These are phyloP conservation scores for Kryptolebias marmoratus DNA, from an alignment of 2,113 vertebrate genomes.

Conservation along the genomic window DNA sequence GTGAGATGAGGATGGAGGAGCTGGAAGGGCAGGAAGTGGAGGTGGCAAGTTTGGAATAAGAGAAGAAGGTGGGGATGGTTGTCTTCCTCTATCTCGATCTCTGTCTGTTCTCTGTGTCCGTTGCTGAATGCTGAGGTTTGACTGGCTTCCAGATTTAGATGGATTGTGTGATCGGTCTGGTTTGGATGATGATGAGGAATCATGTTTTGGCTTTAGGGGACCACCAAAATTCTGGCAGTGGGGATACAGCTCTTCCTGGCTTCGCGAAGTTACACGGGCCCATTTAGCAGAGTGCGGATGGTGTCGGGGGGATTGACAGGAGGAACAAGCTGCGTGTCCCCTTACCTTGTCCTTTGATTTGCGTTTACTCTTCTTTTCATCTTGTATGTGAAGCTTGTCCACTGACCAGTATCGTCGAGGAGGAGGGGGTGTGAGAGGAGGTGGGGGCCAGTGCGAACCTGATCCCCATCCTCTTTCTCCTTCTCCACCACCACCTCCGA, in stretches of 20 bases:
- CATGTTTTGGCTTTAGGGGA: conserved; percentile 74
- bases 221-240: conserved; percentile 81
- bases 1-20: conserved; percentile 77
- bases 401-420: conserved; percentile 92
- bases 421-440: conserved; percentile 79
- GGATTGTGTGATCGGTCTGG: conserved; percentile 77
- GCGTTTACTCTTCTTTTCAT: conserved; percentile 82
- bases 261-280: conserved; percentile 77
- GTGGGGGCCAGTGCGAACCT: conserved; percentile 73
- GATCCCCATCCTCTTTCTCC: conserved; percentile 65
- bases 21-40: conserved; percentile 76
- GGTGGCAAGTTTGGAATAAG: conserved; percentile 68
- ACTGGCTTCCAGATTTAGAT: conserved; percentile 87
- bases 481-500: conserved; percentile 53
- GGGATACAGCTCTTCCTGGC: conserved; percentile 85
- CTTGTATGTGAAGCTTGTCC: conserved; percentile 89
- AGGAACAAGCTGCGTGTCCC: conserved; percentile 73
- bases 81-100: conserved; percentile 69
- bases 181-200: conserved; percentile 78
- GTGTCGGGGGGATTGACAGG: conserved; percentile 77
- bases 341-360: conserved; percentile 77
- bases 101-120: conserved; percentile 74
- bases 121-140: conserved; percentile 85
- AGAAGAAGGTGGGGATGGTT: conserved; percentile 70
- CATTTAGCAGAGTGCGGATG: conserved; percentile 65